Evolutionary conservation across 2,797 vertebrate species (phyloP), one percentile per base, ranked within the genome.

Genomic region (Paramormyrops hopkinsi): DNA sequence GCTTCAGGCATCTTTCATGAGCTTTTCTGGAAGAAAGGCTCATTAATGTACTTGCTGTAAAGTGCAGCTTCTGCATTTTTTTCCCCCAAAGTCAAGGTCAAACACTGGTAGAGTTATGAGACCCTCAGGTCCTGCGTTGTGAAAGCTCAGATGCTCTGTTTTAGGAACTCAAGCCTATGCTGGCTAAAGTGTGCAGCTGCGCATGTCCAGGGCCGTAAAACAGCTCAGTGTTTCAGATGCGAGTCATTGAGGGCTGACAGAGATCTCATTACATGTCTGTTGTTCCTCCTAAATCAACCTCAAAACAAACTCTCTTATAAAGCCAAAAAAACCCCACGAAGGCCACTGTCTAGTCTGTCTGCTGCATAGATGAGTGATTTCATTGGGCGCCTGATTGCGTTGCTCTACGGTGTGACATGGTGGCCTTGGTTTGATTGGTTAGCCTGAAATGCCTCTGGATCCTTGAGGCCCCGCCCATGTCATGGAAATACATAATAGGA

Each of bases 341-440:
- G 82, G 41, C 46, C 82, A 86, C n/a, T 51, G 83, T 53, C 22
- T 86, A 22, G 48, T 86, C 22, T 53, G 22, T 51, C n/a, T 46
- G 44, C 37, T 44, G 17, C 79, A 83, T 41, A 46, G 79, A 83
- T 48, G 25, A 86, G 83, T 51, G n/a, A 46, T 53, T 51, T 53
- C 50, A 53, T 53, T 51, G 46, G 83, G 9, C 1, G n/a, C 22
- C n/a, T 46, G 22, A 46, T n/a, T 48, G 46, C 6, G 50, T 7
- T 53, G 41, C 44, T 53, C n/a, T 33, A 19, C 50, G 51, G 8
- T 48, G 29, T 53, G 84, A 53, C 84, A 53, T 86, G 84, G 48
- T 56, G 84, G 50, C 50, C 51, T 54, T 53, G 84, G 4, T 86
- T 86, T 86, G n/a, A 54, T 53, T 86, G 25, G 50, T 86, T 86